Percentiles rank a stretch among this genome's conserved stretches.
phyloP scores from a whole-genome alignment of 2,797 vertebrate genomes.

The Peromyscus melanophrys region DNA sequence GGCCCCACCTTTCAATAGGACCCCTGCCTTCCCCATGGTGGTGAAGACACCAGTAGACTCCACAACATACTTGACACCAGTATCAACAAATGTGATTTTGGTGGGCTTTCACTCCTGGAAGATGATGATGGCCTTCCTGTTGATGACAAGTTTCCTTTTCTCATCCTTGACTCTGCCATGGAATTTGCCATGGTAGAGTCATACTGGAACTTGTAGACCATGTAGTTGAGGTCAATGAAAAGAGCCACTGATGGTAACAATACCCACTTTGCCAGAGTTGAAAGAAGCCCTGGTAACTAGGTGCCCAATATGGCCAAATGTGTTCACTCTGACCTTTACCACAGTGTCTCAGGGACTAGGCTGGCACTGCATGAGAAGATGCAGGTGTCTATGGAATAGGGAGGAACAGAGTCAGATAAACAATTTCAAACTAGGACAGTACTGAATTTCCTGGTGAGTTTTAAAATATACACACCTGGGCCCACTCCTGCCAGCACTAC shows the following conservation, averaged over 20 bases:
- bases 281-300: not conserved
- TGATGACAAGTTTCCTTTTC: not conserved
- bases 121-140: not conserved
- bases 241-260: not conserved
- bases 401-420: not conserved
- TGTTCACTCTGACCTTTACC: not conserved
- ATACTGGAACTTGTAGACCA: not conserved
- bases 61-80: not conserved
- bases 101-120: not conserved
- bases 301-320: not conserved
- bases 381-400: not conserved
- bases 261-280: not conserved
- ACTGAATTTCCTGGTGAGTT: conserved; percentile 40
- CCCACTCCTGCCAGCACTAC: not conserved
- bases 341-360: not conserved
- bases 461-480: conserved; percentile 17
- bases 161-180: not conserved
- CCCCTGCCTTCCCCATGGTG: not conserved
- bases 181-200: not conserved
- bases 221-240: not conserved
- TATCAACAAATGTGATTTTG: not conserved
- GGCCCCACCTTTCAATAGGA: not conserved
- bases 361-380: not conserved
- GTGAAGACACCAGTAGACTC: not conserved
- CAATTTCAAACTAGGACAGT: not conserved